These are phyloP conservation scores for Myzus persicae DNA, from an alignment of 1,140 invertebrate genomes.

Conservation along the genomic window DNA sequence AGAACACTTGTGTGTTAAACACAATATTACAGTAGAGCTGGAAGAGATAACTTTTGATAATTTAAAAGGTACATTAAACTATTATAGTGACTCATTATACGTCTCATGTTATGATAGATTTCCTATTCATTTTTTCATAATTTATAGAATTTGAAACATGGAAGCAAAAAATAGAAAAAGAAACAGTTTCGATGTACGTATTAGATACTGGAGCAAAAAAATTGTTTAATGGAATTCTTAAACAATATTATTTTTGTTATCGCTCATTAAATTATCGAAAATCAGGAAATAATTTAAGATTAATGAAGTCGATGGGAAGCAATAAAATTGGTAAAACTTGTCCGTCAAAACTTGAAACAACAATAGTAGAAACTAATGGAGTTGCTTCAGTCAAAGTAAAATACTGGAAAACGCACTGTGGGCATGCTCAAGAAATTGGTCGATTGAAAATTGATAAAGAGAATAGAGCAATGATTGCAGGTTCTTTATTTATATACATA, in stretches of 20 bases:
- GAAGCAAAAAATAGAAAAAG: neutral
- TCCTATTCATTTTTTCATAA: too few species aligned
- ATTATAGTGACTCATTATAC: too few species aligned
- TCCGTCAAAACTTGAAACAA: neutral
- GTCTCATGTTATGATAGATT: too few species aligned
- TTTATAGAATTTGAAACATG: slow-evolving; percentile 8
- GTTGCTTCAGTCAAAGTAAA: neutral
- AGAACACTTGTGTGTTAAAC: too few species aligned
- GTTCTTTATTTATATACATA: neutral
- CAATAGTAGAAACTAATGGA: neutral
- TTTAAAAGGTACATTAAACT: too few species aligned
- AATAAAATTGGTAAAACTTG: neutral
- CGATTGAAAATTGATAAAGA: neutral
- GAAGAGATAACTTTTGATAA: too few species aligned
- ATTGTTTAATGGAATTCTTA: neutral
- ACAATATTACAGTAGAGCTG: too few species aligned
- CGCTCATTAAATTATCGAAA: neutral
- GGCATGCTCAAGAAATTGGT: slow-evolving; percentile 8
- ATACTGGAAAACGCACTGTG: neutral
- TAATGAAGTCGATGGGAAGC: neutral
- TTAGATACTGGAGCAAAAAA: neutral
- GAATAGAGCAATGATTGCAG: neutral
- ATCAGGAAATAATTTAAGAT: neutral
- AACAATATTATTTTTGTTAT: neutral
- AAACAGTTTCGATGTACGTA: neutral